Evolutionary conservation across 2,113 vertebrate genomes (phyloP), one percentile per base, ranked within the genome.

Genomic region (Glareola pratincola): DNA sequence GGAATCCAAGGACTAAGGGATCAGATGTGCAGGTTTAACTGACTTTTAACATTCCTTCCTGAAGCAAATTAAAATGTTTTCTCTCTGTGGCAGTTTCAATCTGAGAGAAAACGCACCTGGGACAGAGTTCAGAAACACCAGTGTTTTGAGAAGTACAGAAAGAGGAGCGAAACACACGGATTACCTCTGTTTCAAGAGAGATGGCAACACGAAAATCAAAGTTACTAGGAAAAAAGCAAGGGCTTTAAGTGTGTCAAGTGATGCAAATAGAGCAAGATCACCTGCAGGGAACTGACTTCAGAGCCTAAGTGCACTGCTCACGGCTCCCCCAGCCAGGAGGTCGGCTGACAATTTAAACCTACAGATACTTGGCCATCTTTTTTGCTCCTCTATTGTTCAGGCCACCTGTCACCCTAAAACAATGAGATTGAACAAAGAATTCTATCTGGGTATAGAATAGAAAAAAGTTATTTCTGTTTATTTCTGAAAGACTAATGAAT

Each of bases 51-150:
- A 62, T 69, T 48, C 59, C 50, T 79, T 71, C 59, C 37, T 95
- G 43, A 94, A 92, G 60, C 24, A 96, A 96, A 92, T 94, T 29
- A 88, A 89, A 83, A 50, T 16, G 24, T 67, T 92, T 90, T 92
- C 53, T 92, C 45, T 85, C 45, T 68, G 16, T 54, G 19, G 41
- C 51, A 69, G 57, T 87, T 92, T 92, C 53, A 51, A 7, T 41
- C 53, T 89, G 50, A 73, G 53, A 92, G 26, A 84, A 79, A 71
- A 76, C 47, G 91, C 29, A 90, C 19, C 50, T 34, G 39, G 48
- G 22, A 81, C 64, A 93, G 45, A 85, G 57, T 41, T 74, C 66
- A 88, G 87, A 34, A 91, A 87, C 17, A 83, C 15, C 56, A 75
- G 83, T 60, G 54, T 30, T 84, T 96, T 86, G 26, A 51, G 60